Evolutionary conservation across 53 echinoderm and acorn worm genomes (phyloP), one percentile per base, ranked within the genome.

Genomic region (Apostichopus leukothele): DNA sequence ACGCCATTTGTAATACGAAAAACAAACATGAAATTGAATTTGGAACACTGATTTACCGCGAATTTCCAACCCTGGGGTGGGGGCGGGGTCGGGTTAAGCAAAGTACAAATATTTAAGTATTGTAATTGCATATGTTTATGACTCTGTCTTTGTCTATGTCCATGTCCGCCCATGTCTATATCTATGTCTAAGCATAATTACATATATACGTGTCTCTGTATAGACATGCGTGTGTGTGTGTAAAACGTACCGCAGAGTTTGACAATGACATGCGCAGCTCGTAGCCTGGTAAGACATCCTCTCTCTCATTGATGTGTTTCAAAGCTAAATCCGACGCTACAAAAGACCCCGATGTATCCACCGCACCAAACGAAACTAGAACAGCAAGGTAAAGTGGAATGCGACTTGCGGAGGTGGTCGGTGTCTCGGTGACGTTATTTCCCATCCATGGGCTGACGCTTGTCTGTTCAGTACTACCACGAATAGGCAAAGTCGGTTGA

Each of bases 261-360:
- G 89, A 88, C 80, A 89, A 86, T 19, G 84, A 86, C 75, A 89
- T 53, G 21, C 73, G 60, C 20, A 94, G 86, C 75, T 92, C 89
- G 51, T 94, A 90, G 59, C 75, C 92, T 6, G 84, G 84, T 52
- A 94, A 55, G 54, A 94, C 20, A 22, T 94, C 78, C 16, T 67
- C 18, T 60, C 85, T 51, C 8, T 59, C 22, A 83, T 94, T 94
- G 89, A 94, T 86, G 25, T 92, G 89, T 19, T 90, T 83, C 16
- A 94, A 75, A 1, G 92, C 94, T 75, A 94, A 71, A 53, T 92
- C 92, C 0, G 78, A 89, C 8, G 90, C 92, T 4, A 83, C 57
- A 52, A 90, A 50, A 13, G 83, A 52, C 9, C 76, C 90, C 5
- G 90, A 75, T 20, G 60, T 77, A 52, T 92, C 94, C 79, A 83